phyloP scores from a whole-genome alignment of 2,797 vertebrate genomes.

The Periophthalmus magnuspinnatus region DNA sequence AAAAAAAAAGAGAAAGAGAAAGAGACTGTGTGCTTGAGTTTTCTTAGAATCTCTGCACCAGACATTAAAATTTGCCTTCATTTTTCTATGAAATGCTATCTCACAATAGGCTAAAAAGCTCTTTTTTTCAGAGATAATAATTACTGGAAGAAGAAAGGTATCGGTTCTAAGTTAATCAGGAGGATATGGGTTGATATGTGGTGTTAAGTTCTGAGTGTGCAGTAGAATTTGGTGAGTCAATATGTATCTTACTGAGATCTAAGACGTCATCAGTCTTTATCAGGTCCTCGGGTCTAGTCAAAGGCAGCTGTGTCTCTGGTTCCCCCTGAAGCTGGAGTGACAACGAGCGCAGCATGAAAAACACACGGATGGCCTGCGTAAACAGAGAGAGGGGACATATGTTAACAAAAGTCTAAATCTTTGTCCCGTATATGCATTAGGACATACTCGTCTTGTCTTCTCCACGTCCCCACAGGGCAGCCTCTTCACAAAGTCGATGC shows the following conservation, averaged over 20 bases:
- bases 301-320: conserved; percentile 91
- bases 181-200: not conserved
- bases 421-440: not conserved
- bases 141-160: not conserved
- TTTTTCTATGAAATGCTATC: conserved; percentile 14
- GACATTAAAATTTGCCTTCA: no score
- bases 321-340: conserved; percentile 88
- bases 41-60: no score
- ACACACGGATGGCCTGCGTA: conserved; percentile 91
- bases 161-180: not conserved
- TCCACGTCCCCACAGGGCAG: conserved; percentile 96
- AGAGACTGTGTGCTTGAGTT: no score
- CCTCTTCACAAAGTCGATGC: conserved; percentile 97
- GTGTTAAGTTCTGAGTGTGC: not conserved
- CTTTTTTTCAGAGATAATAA: not conserved
- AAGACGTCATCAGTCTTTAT: conserved; percentile 97
- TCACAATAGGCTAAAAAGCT: not conserved
- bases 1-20: no score
- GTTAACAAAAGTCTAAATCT: not conserved
- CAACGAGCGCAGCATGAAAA: conserved; percentile 94
- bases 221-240: not conserved
- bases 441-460: conserved; percentile 89
- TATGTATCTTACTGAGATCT: conserved; percentile 86
- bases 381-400: conserved; percentile 1
- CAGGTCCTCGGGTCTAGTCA: conserved; percentile 92